Base-by-base conservation (phyloP, 2,113 vertebrate species). In the Ardeotis arabs region DNA sequence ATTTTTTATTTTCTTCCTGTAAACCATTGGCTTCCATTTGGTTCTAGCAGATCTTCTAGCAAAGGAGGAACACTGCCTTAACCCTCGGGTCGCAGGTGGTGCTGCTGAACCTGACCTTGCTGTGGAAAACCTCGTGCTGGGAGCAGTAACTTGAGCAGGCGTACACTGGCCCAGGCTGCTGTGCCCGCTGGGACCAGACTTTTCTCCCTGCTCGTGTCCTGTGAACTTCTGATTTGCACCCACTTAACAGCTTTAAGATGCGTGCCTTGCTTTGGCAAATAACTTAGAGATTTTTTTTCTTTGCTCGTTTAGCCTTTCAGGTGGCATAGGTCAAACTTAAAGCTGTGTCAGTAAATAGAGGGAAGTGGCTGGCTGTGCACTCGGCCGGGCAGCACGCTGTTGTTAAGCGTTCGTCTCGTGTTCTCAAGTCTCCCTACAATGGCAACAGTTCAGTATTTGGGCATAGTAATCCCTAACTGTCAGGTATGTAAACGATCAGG, bases 301-400 rank as follows among this genome's bases (percentile, higher is more conserved):
- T 60, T 4, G 3, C 23, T 77, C 7, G 0, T 44, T 52, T 18
- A 70, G 24, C 14, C 47, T 13, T 31, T 90, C 14, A 8, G 37
- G 55, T 20, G 39, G 68, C 27, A 5, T 9, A n/a, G 75, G 20
- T 41, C 37, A 31, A 5, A 7, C n/a, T 17, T 35, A 10, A 16
- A 14, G 12, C n/a, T n/a, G 28, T 33, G 29, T 7, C 18, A n/a
- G 7, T 22, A 35, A 33, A 0, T 0, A 14, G 39, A n/a, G 58
- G 52, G 10, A 5, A 24, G 74, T 6, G 53, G 23, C 29, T 29
- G 69, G 56, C 37, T 44, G 18, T 33, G 33, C 25, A 0, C 47
- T n/a, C 31, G 23, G 49, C 12, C 72, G 4, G 64, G 64, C 63
- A 70, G 56, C 0, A 0, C 9, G 4, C 56, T 28, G 18, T 10